Conservation (phyloP, 2,888 invertebrate genomes). For the Hymenopus coronatus region DNA sequence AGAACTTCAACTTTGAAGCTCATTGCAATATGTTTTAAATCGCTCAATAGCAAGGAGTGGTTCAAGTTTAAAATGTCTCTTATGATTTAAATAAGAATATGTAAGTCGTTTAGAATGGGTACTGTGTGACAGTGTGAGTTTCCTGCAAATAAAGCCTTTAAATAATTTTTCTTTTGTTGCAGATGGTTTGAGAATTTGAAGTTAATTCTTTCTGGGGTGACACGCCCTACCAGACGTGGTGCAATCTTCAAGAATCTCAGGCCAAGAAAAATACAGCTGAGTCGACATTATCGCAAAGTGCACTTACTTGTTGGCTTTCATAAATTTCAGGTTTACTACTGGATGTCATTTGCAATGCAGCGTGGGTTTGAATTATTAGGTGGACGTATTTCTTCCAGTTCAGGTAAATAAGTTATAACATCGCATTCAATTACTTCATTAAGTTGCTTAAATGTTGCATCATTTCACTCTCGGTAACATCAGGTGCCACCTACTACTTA, state of each 20-base stretch:
- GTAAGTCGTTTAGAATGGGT: too few species aligned
- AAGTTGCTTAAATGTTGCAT: too few species aligned
- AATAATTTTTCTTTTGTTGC: conserved; percentile 9
- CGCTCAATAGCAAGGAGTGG: too few species aligned
- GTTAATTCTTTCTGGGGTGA: conserved; percentile 86
- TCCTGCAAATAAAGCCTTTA: neutral
- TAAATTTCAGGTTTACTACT: conserved; percentile 77
- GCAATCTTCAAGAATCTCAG: conserved; percentile 79
- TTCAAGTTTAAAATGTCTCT: too few species aligned
- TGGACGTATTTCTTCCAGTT: conserved; percentile 76
- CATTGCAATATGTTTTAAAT: too few species aligned
- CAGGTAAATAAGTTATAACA: conserved; percentile 46
- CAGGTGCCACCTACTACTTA: too few species aligned
- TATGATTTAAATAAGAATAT: too few species aligned
- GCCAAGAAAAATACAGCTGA: conserved; percentile 85
- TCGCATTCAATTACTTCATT: too few species aligned
- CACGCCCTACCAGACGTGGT: conserved; percentile 91
- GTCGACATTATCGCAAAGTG: conserved; percentile 86
- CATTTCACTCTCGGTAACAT: too few species aligned
- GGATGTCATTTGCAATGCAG: conserved; percentile 97
- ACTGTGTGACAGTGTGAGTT: too few species aligned
- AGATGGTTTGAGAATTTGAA: conserved; percentile 95
- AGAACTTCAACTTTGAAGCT: too few species aligned
- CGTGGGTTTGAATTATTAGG: conserved; percentile 85
- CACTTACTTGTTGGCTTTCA: conserved; percentile 84